Percentiles rank a stretch among this genome's conserved stretches.
Evolutionary conservation across 1,140 invertebrate genomes (phyloP).

Genomic region (Lasioglossum baleicum): DNA sequence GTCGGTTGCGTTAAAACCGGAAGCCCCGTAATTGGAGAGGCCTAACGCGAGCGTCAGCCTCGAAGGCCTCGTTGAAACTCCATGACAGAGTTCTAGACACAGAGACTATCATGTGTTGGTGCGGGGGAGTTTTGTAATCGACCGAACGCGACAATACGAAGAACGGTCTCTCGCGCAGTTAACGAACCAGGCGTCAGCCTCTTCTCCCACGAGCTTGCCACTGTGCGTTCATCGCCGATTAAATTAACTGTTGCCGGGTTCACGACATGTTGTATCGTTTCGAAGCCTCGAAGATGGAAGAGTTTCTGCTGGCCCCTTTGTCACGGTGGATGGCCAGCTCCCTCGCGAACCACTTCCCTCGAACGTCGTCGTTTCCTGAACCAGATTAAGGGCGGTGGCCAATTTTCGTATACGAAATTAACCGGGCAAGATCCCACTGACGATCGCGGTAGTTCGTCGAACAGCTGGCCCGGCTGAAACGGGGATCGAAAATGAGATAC

Average conservation of each 20-base stretch:
- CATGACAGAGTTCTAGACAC: slow-evolving; percentile 14
- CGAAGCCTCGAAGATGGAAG: not conserved
- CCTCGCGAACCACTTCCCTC: not conserved
- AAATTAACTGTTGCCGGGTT: slow-evolving; percentile 19
- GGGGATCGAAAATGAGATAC: too few species aligned
- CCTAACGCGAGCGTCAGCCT: slow-evolving; percentile 34
- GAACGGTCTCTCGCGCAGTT: slow-evolving; percentile 41
- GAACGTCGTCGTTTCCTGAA: not conserved
- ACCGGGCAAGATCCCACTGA: too few species aligned
- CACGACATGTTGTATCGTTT: not conserved
- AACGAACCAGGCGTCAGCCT: slow-evolving; percentile 32
- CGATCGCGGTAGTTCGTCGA: too few species aligned
- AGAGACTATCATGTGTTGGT: not conserved
- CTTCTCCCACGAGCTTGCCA: slow-evolving; percentile 7
- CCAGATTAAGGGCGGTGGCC: not conserved
- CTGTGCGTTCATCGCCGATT: slow-evolving; percentile 16
- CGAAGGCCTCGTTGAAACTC: slow-evolving; percentile 45
- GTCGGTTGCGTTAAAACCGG: slow-evolving; percentile 7
- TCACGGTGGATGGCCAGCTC: not conserved
- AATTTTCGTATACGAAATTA: too few species aligned
- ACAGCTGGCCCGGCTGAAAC: too few species aligned
- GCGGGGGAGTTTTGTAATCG: slow-evolving; percentile 41
- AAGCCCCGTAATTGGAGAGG: slow-evolving; percentile 57
- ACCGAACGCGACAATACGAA: slow-evolving; percentile 44
- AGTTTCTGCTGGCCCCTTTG: not conserved